Conservation (phyloP, 2,888 invertebrate species). For the Pogonocherus hispidulus region DNA sequence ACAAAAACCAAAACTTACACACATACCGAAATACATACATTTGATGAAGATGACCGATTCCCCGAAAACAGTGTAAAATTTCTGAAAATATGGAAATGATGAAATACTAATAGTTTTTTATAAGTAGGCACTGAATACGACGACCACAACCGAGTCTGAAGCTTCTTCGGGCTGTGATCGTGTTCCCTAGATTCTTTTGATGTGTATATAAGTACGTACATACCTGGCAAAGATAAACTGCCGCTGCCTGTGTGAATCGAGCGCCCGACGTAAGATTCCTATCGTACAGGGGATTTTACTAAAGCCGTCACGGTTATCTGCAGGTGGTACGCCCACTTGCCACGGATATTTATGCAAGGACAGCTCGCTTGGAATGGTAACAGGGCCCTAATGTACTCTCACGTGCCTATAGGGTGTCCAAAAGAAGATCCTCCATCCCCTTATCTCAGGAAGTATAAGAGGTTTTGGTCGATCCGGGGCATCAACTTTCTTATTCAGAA, state of each 20-base stretch:
- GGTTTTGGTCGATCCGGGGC: no score
- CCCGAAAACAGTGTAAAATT: no score
- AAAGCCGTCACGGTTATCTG: slow-evolving; percentile 60
- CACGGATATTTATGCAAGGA: slow-evolving; percentile 29
- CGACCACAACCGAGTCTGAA: no score
- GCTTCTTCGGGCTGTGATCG: background rate
- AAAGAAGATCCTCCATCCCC: no score
- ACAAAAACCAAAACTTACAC: no score
- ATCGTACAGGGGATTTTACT: slow-evolving; percentile 58
- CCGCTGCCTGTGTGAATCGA: slow-evolving; percentile 58
- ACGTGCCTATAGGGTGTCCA: background rate
- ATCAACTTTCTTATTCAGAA: no score
- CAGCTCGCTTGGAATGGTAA: slow-evolving; percentile 15
- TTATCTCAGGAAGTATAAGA: no score
- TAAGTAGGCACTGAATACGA: no score
- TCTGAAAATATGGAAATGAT: no score
- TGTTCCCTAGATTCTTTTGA: slow-evolving; percentile 40
- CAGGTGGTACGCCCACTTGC: slow-evolving; percentile 61
- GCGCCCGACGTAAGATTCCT: slow-evolving; percentile 57
- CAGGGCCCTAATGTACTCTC: background rate
- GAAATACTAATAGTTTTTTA: no score
- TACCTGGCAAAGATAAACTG: slow-evolving; percentile 57
- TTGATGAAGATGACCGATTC: no score
- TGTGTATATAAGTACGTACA: slow-evolving; percentile 60
- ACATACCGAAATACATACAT: no score